These are phyloP conservation scores for Conus canariensis DNA, from an alignment of 2,888 invertebrate genomes.

Conservation along the genomic window DNA sequence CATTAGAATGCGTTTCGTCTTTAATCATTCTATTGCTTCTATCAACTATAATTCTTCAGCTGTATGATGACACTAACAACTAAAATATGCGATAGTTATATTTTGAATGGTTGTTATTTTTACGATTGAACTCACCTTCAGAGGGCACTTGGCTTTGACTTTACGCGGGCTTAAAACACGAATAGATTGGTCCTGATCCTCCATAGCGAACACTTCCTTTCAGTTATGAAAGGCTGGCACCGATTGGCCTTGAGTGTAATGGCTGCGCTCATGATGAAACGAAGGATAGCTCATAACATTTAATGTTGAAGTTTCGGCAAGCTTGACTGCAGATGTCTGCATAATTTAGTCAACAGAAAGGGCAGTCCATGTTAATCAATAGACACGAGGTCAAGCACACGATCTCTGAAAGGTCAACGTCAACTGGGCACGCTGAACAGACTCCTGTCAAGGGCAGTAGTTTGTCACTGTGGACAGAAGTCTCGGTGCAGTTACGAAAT, in stretches of 20 bases:
- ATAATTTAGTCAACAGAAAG: too few species aligned
- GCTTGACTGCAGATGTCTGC: too few species aligned
- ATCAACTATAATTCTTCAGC: conserved; percentile 43
- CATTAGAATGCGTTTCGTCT: neutral
- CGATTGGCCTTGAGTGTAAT: conserved; percentile 41
- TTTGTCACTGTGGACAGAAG: too few species aligned
- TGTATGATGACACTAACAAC: neutral
- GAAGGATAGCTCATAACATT: too few species aligned
- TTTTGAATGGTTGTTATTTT: conserved; percentile 41
- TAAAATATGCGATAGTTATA: neutral
- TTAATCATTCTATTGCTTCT: neutral
- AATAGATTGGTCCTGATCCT: conserved; percentile 56
- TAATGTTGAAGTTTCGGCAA: too few species aligned
- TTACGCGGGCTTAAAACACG: conserved; percentile 66
- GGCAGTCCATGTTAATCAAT: too few species aligned
- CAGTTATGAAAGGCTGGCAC: conserved; percentile 21
- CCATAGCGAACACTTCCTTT: conserved; percentile 44
- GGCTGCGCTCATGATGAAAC: conserved; percentile 13
- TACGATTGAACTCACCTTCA: conserved; percentile 62
- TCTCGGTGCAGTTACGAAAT: too few species aligned
- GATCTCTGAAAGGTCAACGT: too few species aligned
- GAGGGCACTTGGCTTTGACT: conserved; percentile 64
- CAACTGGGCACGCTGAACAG: too few species aligned
- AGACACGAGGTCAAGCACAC: too few species aligned
- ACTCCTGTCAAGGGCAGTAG: too few species aligned